Base-by-base conservation (phyloP, 2,797 vertebrate genomes). In the Gephyroberyx darwinii region DNA sequence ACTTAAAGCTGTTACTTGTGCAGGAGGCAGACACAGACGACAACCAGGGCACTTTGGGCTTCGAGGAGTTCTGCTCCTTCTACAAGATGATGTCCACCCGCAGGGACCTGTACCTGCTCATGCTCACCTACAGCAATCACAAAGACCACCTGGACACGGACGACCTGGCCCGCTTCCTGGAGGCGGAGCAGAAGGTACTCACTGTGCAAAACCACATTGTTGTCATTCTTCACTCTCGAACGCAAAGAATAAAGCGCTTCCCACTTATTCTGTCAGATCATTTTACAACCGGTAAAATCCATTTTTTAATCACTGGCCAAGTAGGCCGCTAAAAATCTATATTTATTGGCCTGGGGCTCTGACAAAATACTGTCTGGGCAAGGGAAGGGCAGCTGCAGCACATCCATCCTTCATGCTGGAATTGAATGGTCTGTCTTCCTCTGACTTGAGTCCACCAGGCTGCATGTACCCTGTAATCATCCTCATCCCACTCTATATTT, bases 61-160 rank as follows among this genome's bases (percentile, higher is more conserved):
- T 99, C 0, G 98, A 99, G 22, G 98, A 99, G 90, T 99, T 99
- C 92, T 99, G 98, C 39, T 93, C 97, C 66, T 99, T 99, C 91
- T 99, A 99, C 89, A 99, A 99, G 93, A 96, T 95, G 96, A 99
- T 99, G 96, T 99, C 98, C 0, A 99, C 98, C 0, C 95, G 98
- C 12, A 92, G 97, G 0, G 98, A 99, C 61, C 92, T 99, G 58
- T 99, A 99, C 89, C 94, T 99, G 71, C 95, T 99, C 31, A 94
- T 99, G 97, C 95, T 99, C 66, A 95, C 95, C 85, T 98, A 99
- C 93, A 97, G 98, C 87, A 95, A 96, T 91, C 97, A 97, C 90
- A 98, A 98, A 86, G 98, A 98, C 86, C 94, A 96, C 87, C 88
- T 99, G 14, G 94, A 97, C 14, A 61, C 92, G 0, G 90, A 94